Conservation (phyloP, 2,113 vertebrate species). For the Bucco capensis region DNA sequence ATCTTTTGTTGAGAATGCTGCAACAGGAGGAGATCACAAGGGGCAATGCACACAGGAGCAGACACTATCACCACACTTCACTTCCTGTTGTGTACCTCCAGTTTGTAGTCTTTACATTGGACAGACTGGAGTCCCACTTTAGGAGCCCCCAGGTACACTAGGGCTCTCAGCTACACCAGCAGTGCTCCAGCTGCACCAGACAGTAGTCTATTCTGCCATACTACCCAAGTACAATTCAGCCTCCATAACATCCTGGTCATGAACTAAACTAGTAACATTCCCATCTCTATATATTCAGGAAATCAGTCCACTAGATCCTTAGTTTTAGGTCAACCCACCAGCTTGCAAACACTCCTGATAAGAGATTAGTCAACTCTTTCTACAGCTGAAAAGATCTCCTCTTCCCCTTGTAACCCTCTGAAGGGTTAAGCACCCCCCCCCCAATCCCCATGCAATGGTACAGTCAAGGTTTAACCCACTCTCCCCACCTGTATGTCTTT, state of each 20-base stretch:
- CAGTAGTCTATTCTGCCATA: not conserved
- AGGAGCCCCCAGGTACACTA: not conserved
- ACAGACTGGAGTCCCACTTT: not conserved
- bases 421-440: not conserved
- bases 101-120: not conserved
- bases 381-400: not conserved
- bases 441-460: not conserved
- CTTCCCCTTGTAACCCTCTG: not conserved
- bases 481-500: constrained; percentile 80
- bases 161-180: not conserved
- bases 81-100: not conserved
- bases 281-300: not conserved
- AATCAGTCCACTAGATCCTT: not conserved
- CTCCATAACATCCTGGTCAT: not conserved
- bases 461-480: not conserved
- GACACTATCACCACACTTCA: not conserved
- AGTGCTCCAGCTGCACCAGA: not conserved
- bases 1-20: not conserved
- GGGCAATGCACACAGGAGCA: not conserved
- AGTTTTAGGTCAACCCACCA: not conserved
- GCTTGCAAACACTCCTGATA: not conserved
- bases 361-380: not conserved
- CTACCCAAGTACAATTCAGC: not conserved
- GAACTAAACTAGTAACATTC: not conserved
- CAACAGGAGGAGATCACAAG: not conserved